phyloP scores from a whole-genome alignment of 2,797 vertebrate species.

The Potorous gilbertii region DNA sequence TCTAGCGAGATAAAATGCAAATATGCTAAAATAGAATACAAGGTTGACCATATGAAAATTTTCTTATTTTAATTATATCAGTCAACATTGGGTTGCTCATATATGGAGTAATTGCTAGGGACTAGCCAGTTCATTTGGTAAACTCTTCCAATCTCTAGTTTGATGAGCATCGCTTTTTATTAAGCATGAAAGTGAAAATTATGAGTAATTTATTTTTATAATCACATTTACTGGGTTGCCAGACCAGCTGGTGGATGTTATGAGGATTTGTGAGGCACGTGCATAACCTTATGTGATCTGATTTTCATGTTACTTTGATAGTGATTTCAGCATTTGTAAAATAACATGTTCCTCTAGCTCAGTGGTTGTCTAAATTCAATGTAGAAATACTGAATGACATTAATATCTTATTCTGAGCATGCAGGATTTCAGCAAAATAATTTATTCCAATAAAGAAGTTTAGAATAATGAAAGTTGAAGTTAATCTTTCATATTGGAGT shows the following conservation, averaged over 20 bases:
- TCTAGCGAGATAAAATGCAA: conserved; percentile 25
- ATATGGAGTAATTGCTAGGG: not conserved
- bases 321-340: conserved; percentile 22
- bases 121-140: conserved; percentile 18
- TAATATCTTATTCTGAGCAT: conserved; percentile 43
- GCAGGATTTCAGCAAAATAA: not conserved
- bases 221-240: conserved; percentile 16
- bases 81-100: conserved; percentile 21
- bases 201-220: conserved; percentile 1
- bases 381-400: conserved; percentile 24
- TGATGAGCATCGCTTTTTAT: conserved; percentile 34
- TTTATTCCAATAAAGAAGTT: conserved; percentile 3
- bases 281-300: conserved; percentile 6
- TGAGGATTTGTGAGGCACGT: not conserved
- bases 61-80: not conserved
- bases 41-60: not conserved
- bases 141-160: conserved; percentile 25
- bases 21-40: not conserved
- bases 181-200: conserved; percentile 46
- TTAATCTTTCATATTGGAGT: not conserved
- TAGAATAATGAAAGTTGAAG: conserved; percentile 35
- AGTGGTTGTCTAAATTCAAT: conserved; percentile 24
- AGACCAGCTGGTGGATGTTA: conserved; percentile 23
- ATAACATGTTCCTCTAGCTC: conserved; percentile 28
- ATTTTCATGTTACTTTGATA: conserved; percentile 46